Percentiles rank a stretch among this genome's conserved stretches.
Evolutionary conservation across 2,797 vertebrate species (phyloP).

Genomic region (Chromobotia macracanthus): DNA sequence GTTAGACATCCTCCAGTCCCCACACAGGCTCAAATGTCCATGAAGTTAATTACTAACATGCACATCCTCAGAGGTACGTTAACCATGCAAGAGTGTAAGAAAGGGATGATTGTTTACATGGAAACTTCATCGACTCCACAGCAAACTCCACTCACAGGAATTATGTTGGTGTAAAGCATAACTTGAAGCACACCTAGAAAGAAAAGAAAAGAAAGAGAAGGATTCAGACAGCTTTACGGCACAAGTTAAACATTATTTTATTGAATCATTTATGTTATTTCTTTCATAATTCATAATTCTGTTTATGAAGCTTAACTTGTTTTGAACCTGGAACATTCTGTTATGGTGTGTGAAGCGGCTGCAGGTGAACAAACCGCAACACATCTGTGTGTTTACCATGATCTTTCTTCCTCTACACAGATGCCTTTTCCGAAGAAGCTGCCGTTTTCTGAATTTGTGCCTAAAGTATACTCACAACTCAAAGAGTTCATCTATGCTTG

Average conservation of each 20-base stretch:
- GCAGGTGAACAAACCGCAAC: neutral
- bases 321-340: neutral
- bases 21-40: conserved; percentile 31
- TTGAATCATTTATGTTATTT: no score
- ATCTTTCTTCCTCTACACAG: conserved; percentile 62
- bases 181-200: no score
- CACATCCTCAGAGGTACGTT: conserved; percentile 14
- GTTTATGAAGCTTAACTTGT: no score
- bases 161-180: no score
- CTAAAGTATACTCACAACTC: conserved; percentile 91
- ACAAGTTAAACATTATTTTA: no score
- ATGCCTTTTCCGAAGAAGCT: conserved; percentile 93
- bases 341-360: neutral
- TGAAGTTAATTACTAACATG: conserved; percentile 45
- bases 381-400: neutral
- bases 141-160: no score
- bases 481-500: conserved; percentile 99
- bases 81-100: neutral
- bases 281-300: no score
- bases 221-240: no score
- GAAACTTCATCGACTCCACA: no score
- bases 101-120: no score
- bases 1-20: conserved; percentile 20
- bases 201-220: no score
- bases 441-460: conserved; percentile 96